These are phyloP conservation scores for Osmerus mordax DNA, from an alignment of 2,113 vertebrate species.

Conservation along the genomic window DNA sequence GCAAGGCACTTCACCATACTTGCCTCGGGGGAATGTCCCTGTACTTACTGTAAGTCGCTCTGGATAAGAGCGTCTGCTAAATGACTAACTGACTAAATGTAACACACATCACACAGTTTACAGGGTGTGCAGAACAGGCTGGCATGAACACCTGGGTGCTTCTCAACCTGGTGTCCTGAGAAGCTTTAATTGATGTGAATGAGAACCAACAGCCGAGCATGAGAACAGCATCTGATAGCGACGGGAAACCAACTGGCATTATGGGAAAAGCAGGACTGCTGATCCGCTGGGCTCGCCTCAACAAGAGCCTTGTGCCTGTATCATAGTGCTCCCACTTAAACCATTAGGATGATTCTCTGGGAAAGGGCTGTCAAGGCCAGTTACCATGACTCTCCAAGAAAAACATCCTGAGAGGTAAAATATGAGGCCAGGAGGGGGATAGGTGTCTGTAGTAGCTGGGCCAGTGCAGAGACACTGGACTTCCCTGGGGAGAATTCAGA, in stretches of 20 bases:
- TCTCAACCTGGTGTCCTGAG: conserved; percentile 11
- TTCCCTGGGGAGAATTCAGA: neutral
- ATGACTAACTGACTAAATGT: no score
- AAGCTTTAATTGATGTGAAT: conserved; percentile 3
- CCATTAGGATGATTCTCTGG: conserved; percentile 6
- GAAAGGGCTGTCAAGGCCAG: neutral
- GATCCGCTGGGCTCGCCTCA: neutral
- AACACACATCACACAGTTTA: conserved; percentile 7
- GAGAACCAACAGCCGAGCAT: neutral
- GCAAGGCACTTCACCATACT: no score
- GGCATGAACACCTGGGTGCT: conserved; percentile 17
- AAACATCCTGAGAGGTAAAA: conserved; percentile 12
- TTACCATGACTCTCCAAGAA: conserved; percentile 5
- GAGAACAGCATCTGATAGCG: neutral
- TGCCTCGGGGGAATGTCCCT: no score
- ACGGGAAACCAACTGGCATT: conserved; percentile 3
- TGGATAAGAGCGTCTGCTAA: no score
- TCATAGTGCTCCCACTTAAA: conserved; percentile 15
- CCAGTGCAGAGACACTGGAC: neutral
- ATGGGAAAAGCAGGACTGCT: conserved; percentile 8
- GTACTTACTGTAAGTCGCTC: no score
- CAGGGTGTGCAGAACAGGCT: neutral
- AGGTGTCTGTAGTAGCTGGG: neutral
- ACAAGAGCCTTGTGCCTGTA: neutral
- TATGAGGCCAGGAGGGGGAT: neutral